Percentiles rank a stretch among this genome's conserved stretches.
Evolutionary conservation across 2,113 vertebrate species (phyloP).

Genomic region (Thymallus thymallus): DNA sequence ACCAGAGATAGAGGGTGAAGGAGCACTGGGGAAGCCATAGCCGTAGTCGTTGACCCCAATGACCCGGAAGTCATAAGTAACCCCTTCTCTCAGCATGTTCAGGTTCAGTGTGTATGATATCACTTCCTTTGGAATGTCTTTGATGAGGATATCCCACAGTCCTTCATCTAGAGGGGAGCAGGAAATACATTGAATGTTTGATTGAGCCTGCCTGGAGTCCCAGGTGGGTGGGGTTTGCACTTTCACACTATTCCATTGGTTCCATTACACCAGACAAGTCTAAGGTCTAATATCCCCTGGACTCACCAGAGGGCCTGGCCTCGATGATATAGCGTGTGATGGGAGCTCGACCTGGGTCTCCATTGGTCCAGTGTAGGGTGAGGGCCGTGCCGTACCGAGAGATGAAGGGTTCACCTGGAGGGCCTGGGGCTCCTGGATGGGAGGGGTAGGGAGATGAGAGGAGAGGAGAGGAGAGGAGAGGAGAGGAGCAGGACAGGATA

Average conservation of each 20-base stretch:
- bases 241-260: no score
- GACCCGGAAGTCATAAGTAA: slow-evolving; percentile 96
- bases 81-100: slow-evolving; percentile 90
- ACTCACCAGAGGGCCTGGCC: slow-evolving; percentile 90
- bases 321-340: slow-evolving; percentile 95
- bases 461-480: background rate
- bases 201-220: no score
- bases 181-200: background rate
- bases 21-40: slow-evolving; percentile 91
- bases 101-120: slow-evolving; percentile 95
- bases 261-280: no score
- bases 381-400: slow-evolving; percentile 88
- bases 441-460: background rate
- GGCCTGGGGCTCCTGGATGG: slow-evolving; percentile 86
- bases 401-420: slow-evolving; percentile 91
- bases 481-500: background rate
- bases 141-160: slow-evolving; percentile 97
- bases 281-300: background rate
- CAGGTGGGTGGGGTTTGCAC: no score
- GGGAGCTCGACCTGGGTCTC: slow-evolving; percentile 90
- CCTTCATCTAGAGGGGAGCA: slow-evolving; percentile 82
- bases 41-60: slow-evolving; percentile 96
- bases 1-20: slow-evolving; percentile 96
- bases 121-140: slow-evolving; percentile 96
- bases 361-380: slow-evolving; percentile 93